Conservation (phyloP, 2,797 vertebrate genomes). For the Typhlichthys subterraneus region DNA sequence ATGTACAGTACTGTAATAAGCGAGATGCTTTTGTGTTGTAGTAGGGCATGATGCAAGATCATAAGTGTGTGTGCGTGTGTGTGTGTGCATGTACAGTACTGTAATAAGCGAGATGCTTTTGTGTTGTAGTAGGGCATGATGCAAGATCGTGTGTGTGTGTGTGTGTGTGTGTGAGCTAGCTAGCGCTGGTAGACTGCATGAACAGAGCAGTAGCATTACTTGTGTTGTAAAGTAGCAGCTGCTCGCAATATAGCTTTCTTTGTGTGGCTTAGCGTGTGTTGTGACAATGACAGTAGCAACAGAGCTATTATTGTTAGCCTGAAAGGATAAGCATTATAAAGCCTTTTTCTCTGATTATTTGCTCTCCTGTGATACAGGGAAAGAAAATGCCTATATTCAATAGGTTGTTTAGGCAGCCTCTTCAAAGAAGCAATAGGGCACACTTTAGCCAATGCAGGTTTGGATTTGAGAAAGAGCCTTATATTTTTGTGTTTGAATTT, state of each 20-base stretch:
- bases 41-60: conserved; percentile 13
- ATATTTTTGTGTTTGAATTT: neutral
- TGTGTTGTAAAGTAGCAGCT: conserved; percentile 54
- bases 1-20: conserved; percentile 6
- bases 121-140: neutral
- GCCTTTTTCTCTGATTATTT: conserved; percentile 10
- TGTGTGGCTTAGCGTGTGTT: conserved; percentile 50
- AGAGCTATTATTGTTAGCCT: conserved; percentile 24
- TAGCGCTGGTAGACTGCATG: conserved; percentile 62
- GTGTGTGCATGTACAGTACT: neutral
- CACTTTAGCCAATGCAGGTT: neutral
- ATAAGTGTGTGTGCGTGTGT: neutral
- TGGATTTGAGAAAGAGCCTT: neutral
- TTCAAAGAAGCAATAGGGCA: conserved; percentile 8
- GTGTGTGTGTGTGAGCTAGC: conserved; percentile 47
- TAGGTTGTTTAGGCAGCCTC: neutral
- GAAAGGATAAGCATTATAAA: conserved; percentile 31
- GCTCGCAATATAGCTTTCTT: conserved; percentile 58
- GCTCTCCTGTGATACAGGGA: conserved; percentile 23
- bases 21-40: conserved; percentile 10
- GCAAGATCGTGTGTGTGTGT: conserved; percentile 8
- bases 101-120: conserved; percentile 24
- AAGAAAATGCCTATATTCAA: conserved; percentile 6
- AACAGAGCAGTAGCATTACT: conserved; percentile 53
- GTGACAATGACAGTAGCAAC: conserved; percentile 25